These are phyloP conservation scores for Drosophila neoperkinsi DNA, from an alignment of 2,888 invertebrate genomes.

Conservation along the genomic window DNA sequence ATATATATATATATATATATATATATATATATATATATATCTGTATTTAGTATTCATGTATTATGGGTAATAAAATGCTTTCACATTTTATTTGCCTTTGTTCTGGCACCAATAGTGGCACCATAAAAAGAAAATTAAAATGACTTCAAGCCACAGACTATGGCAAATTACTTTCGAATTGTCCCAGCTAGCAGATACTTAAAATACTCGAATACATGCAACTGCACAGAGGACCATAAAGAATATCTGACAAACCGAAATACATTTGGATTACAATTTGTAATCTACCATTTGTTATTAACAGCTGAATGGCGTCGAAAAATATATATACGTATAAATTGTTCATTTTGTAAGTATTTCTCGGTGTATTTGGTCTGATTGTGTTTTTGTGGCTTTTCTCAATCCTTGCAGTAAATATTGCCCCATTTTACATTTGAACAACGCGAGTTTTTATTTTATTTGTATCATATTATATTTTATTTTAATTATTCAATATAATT, in stretches of 20 bases:
- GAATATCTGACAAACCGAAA: conserved; percentile 24
- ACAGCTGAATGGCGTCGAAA: conserved; percentile 49
- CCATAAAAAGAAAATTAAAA: conserved; percentile 26
- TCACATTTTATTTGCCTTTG: conserved; percentile 22
- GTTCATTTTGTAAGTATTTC: conserved; percentile 1
- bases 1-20: conserved; percentile 39
- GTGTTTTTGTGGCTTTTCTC: not conserved
- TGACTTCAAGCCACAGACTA: conserved; percentile 29
- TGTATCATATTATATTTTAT: not conserved
- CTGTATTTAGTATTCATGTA: conserved; percentile 12
- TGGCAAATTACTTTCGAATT: conserved; percentile 30
- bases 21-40: conserved; percentile 47
- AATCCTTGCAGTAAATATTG: not conserved
- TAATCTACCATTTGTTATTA: conserved; percentile 57
- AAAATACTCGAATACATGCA: not conserved
- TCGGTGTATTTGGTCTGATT: not conserved
- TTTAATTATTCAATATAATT: not conserved
- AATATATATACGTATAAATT: conserved; percentile 13
- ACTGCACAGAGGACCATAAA: conserved; percentile 3
- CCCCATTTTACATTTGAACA: not conserved
- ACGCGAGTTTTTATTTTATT: not conserved
- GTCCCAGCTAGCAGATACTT: conserved; percentile 19
- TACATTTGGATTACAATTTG: conserved; percentile 42
- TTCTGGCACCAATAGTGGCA: not conserved
- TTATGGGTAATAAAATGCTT: conserved; percentile 44